phyloP scores from a whole-genome alignment of 2,113 vertebrate genomes.

The Gopherus flavomarginatus region DNA sequence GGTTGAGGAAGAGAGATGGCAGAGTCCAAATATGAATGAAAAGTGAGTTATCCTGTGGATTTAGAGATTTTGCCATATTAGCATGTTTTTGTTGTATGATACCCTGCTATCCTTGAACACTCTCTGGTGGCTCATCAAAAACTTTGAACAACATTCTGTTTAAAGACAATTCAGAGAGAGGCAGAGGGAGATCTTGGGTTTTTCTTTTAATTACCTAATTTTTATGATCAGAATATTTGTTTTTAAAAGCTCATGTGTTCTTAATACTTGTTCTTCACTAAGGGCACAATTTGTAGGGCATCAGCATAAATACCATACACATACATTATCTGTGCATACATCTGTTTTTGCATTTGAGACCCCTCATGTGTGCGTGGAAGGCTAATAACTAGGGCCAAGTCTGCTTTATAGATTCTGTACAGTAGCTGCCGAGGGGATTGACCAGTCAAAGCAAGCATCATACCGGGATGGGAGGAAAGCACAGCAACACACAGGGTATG shows the following conservation, averaged over 20 bases:
- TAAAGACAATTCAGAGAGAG: neutral
- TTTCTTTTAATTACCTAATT: neutral
- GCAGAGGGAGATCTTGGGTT: neutral
- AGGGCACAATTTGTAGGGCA: neutral
- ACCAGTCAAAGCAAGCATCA: neutral
- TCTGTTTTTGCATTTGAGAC: neutral
- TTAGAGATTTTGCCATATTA: constrained; percentile 44
- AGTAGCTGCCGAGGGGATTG: neutral
- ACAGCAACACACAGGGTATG: neutral
- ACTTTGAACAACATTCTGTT: constrained; percentile 14
- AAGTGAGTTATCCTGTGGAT: constrained; percentile 45
- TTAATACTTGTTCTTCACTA: neutral
- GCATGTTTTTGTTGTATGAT: constrained; percentile 7
- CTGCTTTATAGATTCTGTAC: neutral
- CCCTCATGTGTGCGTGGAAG: neutral
- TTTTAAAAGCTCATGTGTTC: neutral
- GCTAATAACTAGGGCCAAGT: neutral
- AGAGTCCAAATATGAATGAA: constrained; percentile 53
- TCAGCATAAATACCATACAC: neutral
- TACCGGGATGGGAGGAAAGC: neutral
- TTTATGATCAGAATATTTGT: neutral
- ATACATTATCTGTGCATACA: neutral
- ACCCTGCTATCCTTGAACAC: neutral
- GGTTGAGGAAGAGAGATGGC: constrained; percentile 37
- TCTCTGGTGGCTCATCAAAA: neutral